Base-by-base conservation (phyloP, 2,113 vertebrate genomes). In the Austrofundulus limnaeus region DNA sequence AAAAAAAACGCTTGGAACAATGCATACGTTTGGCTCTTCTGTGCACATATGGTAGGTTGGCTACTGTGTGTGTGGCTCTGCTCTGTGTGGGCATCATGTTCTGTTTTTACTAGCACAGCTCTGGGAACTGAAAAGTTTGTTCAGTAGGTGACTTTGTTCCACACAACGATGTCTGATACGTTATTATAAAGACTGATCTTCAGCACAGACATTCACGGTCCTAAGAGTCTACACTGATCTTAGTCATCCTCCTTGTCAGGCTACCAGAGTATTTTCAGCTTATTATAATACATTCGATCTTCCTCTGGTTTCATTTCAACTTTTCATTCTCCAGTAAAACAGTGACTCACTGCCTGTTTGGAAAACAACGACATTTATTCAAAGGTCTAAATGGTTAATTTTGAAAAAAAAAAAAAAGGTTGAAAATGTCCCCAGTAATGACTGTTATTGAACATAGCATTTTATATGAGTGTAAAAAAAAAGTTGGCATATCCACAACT, bases 1-100 rank as follows among this genome's bases (percentile, higher is more conserved):
- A 59, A 34, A 28, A 63, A 81, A 79, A 69, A 24, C 78, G 79
- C 49, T 43, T 16, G 43, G 74, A 61, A 39, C 28, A n/a, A 51
- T 16, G 41, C 56, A 65, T 37, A 38, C 49, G 2, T 57, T 13
- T 2, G n/a, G 28, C 53, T 71, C 71, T 23, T 24, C 24, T 28
- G 24, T 15, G 9, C 24, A 17, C 34, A 42, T 65, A 58, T 39
- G 8, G 14, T 28, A 57, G 62, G 48, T 46, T 58, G 46, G 57
- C 13, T 39, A 45, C 61, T 72, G 63, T 60, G 51, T 66, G 54
- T 62, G 42, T 41, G 39, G 38, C 38, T 48, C 14, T 58, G 23
- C 51, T 67, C 41, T 41, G 72, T 59, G 80, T 83, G 66, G 69
- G 63, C 61, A 62, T 3, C 23, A 2, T 54, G 65, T 11, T 46